Base-by-base conservation (phyloP, 30 jellyfish, hydroid and myxozoan species). In the Mastigias papua region DNA sequence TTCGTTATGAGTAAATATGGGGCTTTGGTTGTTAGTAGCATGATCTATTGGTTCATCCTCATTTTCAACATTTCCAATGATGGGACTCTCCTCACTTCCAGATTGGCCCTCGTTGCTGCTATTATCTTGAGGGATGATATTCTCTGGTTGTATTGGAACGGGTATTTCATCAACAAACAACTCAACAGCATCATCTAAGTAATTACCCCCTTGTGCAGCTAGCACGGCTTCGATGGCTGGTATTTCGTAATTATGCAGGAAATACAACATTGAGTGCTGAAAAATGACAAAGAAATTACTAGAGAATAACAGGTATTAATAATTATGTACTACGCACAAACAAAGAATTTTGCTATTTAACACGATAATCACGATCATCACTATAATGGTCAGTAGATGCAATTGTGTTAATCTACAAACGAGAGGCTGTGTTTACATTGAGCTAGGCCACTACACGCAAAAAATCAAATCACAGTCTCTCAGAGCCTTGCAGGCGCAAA, bases 261-360 rank as follows among this genome's bases (percentile, higher is more conserved):
- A 94, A 77, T 89, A 94, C 34, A 94, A 89, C 99, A 94, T 94
- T 22, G 99, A 89, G 50, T 94, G 99, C 99, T 94, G 65, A 21
- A n/a, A n/a, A 79, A 89, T 37, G 54, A 37, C 11, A 11, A 37
- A 9, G 46, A 57, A 80, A 25, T 5, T 15, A 81, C n/a, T n/a
- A n/a, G n/a, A n/a, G n/a, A n/a, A n/a, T n/a, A n/a, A n/a, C n/a
- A n/a, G n/a, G n/a, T n/a, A n/a, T n/a, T n/a, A n/a, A n/a, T n/a
- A n/a, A n/a, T n/a, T n/a, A n/a, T n/a, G n/a, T n/a, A n/a, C n/a
- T n/a, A n/a, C n/a, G n/a, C n/a, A n/a, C n/a, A n/a, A n/a, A n/a
- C n/a, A n/a, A n/a, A n/a, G n/a, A n/a, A n/a, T n/a, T n/a, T n/a
- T n/a, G n/a, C n/a, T n/a, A n/a, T n/a, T n/a, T n/a, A n/a, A n/a